phyloP scores from a whole-genome alignment of 2,797 vertebrate species.

The Vespertilio murinus region DNA sequence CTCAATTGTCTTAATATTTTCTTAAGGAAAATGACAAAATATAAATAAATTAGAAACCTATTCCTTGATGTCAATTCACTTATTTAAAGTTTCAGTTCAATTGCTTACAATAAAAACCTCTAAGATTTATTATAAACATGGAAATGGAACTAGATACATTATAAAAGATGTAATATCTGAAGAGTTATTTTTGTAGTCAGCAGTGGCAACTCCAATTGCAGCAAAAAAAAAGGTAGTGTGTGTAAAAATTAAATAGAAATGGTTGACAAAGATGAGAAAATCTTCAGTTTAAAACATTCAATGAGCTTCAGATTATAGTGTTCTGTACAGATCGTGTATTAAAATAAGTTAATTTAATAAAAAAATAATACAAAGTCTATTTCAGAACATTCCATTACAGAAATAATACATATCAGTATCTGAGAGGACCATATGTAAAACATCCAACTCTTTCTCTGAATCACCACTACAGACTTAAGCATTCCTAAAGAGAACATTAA shows the following conservation, averaged over 20 bases:
- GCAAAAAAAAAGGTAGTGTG: slow-evolving; percentile 42
- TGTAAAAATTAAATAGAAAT: slow-evolving; percentile 58
- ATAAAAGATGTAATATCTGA: slow-evolving; percentile 64
- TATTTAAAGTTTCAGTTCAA: slow-evolving; percentile 83
- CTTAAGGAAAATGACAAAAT: slow-evolving; percentile 83
- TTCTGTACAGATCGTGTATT: slow-evolving; percentile 52
- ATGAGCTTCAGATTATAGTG: slow-evolving; percentile 9
- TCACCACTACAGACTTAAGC: not conserved
- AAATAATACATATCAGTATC: slow-evolving; percentile 26
- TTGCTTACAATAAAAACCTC: slow-evolving; percentile 51
- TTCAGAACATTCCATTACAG: slow-evolving; percentile 63
- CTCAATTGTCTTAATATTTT: slow-evolving; percentile 80
- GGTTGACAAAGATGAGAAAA: slow-evolving; percentile 51
- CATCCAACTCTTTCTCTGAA: slow-evolving; percentile 25
- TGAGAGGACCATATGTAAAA: slow-evolving; percentile 54
- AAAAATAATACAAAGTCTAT: slow-evolving; percentile 64
- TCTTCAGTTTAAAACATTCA: slow-evolving; percentile 31
- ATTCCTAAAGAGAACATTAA: slow-evolving; percentile 22
- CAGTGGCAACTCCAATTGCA: not conserved
- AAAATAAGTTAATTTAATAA: slow-evolving; percentile 73
- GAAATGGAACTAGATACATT: slow-evolving; percentile 73
- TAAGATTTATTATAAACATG: slow-evolving; percentile 80
- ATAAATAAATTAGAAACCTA: slow-evolving; percentile 85
- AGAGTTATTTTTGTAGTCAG: slow-evolving; percentile 59
- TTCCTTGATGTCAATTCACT: slow-evolving; percentile 80